Evolutionary conservation across 2,797 vertebrate species (phyloP).

Genomic region (Geotrypetes seraphini): DNA sequence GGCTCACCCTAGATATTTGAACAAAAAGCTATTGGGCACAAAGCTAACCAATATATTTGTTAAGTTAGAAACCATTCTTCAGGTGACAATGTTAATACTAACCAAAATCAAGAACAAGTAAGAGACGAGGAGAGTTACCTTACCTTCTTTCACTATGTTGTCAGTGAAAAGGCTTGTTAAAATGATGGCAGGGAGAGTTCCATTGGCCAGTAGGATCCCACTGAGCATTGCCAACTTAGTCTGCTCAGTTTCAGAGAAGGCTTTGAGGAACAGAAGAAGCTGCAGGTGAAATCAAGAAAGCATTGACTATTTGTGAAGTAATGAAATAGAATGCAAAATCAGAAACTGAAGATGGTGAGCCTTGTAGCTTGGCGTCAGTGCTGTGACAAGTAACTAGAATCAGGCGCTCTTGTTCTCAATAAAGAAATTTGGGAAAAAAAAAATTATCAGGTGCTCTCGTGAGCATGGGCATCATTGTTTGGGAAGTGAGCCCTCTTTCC

Average conservation of each 20-base stretch:
- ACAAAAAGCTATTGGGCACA: too few species aligned
- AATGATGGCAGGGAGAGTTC: constrained; percentile 69
- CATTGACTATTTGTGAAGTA: background rate
- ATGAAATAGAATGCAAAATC: background rate
- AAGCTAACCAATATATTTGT: too few species aligned
- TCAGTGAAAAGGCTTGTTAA: constrained; percentile 85
- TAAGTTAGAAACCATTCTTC: too few species aligned
- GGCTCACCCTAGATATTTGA: too few species aligned
- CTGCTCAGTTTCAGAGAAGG: constrained; percentile 78
- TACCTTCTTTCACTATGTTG: constrained; percentile 86
- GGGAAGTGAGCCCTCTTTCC: too few species aligned
- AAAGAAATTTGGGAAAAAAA: too few species aligned
- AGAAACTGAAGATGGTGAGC: background rate
- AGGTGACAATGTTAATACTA: too few species aligned
- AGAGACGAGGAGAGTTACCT: background rate
- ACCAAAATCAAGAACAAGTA: background rate
- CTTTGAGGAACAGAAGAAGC: constrained; percentile 87
- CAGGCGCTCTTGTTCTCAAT: too few species aligned
- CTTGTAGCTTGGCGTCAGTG: too few species aligned
- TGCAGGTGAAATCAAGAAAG: constrained; percentile 33
- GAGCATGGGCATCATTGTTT: too few species aligned
- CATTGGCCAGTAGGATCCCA: constrained; percentile 72
- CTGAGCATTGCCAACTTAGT: constrained; percentile 81
- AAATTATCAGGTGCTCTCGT: too few species aligned
- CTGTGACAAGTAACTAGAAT: too few species aligned